Percentiles rank a stretch among this genome's conserved stretches.
Conservation (phyloP, 1,140 invertebrate genomes). For the Tigriopus japonicus region DNA sequence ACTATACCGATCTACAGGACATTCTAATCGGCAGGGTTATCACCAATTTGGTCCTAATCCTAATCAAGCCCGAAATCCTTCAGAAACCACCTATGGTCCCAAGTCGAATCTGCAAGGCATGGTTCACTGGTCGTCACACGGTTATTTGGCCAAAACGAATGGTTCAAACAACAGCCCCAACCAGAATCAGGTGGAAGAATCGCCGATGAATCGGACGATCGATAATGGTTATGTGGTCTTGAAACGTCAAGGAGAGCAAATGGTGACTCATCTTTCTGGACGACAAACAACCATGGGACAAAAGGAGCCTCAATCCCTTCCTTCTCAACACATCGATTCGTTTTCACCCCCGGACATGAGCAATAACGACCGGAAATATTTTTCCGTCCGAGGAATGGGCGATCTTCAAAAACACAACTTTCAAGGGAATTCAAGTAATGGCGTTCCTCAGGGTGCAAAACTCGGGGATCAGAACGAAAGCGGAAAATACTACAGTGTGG, state of each 20-base stretch:
- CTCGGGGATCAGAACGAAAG: neutral
- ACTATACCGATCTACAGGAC: no score
- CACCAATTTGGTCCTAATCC: no score
- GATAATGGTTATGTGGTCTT: neutral
- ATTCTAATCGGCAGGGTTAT: no score
- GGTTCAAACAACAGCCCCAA: neutral
- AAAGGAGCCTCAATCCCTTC: neutral
- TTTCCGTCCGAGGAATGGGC: neutral
- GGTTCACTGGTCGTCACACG: constrained; percentile 14
- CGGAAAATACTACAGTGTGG: constrained; percentile 1
- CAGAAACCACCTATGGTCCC: neutral
- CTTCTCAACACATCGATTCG: neutral
- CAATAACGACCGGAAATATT: constrained; percentile 3
- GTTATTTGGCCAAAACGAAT: constrained; percentile 11
- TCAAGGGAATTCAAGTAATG: neutral
- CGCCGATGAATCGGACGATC: neutral
- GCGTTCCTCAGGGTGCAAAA: no score
- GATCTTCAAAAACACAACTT: neutral
- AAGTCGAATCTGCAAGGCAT: neutral
- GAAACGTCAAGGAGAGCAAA: neutral
- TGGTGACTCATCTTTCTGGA: neutral
- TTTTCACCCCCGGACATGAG: no score
- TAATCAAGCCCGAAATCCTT: no score
- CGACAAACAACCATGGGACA: neutral
- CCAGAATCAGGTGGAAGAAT: neutral